Percentiles rank a stretch among this genome's conserved stretches.
Conservation (phyloP, 2,113 vertebrate species). For the Sinocyclocheilus maitianheensis region DNA sequence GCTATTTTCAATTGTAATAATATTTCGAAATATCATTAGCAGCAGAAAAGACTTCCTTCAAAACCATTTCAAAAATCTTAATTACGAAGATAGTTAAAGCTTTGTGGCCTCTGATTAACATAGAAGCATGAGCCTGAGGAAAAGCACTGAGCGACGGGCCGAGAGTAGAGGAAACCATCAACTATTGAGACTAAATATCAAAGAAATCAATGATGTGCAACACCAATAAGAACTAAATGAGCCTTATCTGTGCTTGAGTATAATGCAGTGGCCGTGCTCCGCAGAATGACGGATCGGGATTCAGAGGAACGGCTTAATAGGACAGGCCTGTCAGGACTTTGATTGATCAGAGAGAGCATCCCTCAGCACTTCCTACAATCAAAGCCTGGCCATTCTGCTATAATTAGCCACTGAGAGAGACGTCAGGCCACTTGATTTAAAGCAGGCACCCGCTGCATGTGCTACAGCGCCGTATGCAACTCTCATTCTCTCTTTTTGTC, state of each 20-base stretch:
- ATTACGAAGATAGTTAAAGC: neutral
- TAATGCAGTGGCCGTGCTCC: neutral
- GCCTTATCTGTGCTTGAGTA: slow-evolving; percentile 13
- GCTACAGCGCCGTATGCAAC: neutral
- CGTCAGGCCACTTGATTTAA: slow-evolving; percentile 73
- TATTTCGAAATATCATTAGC: neutral
- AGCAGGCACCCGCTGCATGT: slow-evolving; percentile 49
- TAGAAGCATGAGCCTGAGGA: neutral
- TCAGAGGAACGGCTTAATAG: neutral
- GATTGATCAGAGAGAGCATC: slow-evolving; percentile 66
- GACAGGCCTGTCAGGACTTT: slow-evolving; percentile 61
- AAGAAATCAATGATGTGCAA: slow-evolving; percentile 26
- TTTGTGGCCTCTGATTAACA: neutral
- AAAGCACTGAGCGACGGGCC: neutral
- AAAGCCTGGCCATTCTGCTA: slow-evolving; percentile 72
- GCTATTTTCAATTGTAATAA: no score
- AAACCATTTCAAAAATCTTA: no score
- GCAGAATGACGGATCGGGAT: slow-evolving; percentile 30
- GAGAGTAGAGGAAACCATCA: slow-evolving; percentile 7
- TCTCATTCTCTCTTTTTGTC: neutral
- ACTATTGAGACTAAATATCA: slow-evolving; percentile 18
- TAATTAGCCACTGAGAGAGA: slow-evolving; percentile 74
- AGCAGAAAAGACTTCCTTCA: no score
- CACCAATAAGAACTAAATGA: neutral
- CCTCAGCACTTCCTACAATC: slow-evolving; percentile 74